These are phyloP conservation scores for Etheostoma cragini DNA, from an alignment of 2,113 vertebrate genomes.

Conservation along the genomic window DNA sequence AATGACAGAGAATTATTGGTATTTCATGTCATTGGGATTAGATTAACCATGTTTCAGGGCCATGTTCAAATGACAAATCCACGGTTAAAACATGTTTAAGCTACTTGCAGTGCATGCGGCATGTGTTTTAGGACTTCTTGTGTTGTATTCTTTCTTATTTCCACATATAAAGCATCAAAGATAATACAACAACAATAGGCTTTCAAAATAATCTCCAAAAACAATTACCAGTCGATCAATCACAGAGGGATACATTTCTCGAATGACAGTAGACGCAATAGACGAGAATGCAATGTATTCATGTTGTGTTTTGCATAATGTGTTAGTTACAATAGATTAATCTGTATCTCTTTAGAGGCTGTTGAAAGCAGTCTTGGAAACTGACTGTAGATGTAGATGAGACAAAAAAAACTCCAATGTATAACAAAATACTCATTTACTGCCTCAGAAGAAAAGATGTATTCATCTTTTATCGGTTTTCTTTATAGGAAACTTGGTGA, in stretches of 20 bases:
- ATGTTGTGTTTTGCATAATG: neutral
- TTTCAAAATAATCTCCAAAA: neutral
- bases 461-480: neutral
- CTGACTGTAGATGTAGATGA: neutral
- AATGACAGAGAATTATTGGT: constrained; percentile 34
- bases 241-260: neutral
- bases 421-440: neutral
- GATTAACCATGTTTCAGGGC: neutral
- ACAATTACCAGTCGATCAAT: neutral
- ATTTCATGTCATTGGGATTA: constrained; percentile 18
- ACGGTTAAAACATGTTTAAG: neutral
- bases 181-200: neutral
- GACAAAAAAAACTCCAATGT: neutral
- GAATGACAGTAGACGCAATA: neutral
- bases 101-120: neutral
- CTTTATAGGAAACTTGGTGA: neutral
- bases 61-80: neutral
- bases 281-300: neutral
- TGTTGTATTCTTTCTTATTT: constrained; percentile 8
- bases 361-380: neutral
- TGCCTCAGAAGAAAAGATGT: neutral
- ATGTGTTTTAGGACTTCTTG: neutral
- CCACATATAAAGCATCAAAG: neutral
- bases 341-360: neutral
- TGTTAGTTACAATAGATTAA: neutral